Conservation (phyloP, 2,113 vertebrate genomes). For the Paedocypris sp. region DNA sequence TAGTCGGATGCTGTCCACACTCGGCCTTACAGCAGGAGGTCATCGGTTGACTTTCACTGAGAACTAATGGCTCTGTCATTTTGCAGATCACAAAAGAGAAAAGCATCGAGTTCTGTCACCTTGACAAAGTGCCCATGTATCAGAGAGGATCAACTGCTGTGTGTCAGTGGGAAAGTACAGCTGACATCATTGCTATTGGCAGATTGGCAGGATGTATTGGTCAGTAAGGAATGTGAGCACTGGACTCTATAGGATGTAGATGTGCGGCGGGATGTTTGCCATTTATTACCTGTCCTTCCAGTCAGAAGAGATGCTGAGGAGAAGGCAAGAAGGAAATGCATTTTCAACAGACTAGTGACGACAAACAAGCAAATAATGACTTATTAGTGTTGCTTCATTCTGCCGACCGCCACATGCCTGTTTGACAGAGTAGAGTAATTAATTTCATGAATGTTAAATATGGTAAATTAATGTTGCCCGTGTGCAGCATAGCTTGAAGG, state of each 20-base stretch:
- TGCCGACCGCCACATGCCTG: conserved; percentile 22
- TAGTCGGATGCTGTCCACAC: background rate
- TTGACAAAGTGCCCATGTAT: background rate
- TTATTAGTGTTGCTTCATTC: conserved; percentile 26
- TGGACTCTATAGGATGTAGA: background rate
- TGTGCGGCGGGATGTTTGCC: conserved; percentile 11
- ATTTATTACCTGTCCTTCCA: conserved; percentile 14
- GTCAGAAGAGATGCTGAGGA: background rate
- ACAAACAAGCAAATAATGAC: conserved; percentile 25
- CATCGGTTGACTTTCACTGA: background rate
- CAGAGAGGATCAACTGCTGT: background rate
- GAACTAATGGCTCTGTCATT: conserved; percentile 9
- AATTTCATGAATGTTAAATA: conserved; percentile 37
- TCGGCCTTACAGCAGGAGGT: background rate
- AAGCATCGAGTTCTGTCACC: background rate
- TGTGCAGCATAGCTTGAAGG: conserved; percentile 13
- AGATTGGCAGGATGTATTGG: conserved; percentile 2
- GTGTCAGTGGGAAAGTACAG: background rate
- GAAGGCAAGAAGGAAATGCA: background rate
- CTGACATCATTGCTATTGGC: conserved; percentile 18
- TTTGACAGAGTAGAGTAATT: conserved; percentile 27
- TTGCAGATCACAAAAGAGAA: conserved; percentile 11
- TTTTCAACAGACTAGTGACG: conserved; percentile 11
- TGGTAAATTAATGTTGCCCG: conserved; percentile 22
- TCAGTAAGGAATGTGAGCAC: conserved; percentile 8